Base-by-base conservation (phyloP, 2,888 invertebrate species). In the Zonitis immaculata region DNA sequence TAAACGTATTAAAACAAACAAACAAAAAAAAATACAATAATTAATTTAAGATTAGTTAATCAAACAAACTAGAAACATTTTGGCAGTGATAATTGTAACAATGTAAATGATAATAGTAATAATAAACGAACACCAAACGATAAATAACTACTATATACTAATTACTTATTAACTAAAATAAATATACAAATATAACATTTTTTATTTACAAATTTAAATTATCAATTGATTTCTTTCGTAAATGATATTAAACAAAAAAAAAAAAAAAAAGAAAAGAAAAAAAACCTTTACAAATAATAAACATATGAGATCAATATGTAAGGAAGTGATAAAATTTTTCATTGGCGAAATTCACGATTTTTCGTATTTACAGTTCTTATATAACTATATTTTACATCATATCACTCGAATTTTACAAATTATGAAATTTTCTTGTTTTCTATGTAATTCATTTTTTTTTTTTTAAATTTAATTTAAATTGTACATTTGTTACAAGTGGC, bases 401-500 rank as follows among this genome's bases (percentile, higher is more conserved):
- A 59, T 58, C 60, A 60, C 59, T 53, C 51, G 45, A 49, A 51
- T 59, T 45, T 30, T 39, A 47, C 39, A 45, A 44, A 52, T 61
- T 63, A 66, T 47, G 49, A 53, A 52, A 56, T n/a, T n/a, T n/a
- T n/a, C n/a, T n/a, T n/a, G n/a, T n/a, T n/a, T n/a, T n/a, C n/a
- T n/a, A n/a, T n/a, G n/a, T n/a, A n/a, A 60, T 56, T 55, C 61
- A 66, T 61, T 16, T 35, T 18, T 35, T 35, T 35, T 53, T 53
- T 60, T 16, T 35, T 18, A 16, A 16, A 16, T 54, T 53, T 60
- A 56, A 63, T 66, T 66, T 67, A 67, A 70, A 69, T 75, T 75
- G 74, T 75, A 75, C 75, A 74, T 74, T 70, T 68, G 74, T 75
- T 74, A 71, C 74, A 71, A 68, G 73, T 75, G 76, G 76, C 76